Conservation (phyloP, 1,140 invertebrate species). For the Archivesica marissinica region DNA sequence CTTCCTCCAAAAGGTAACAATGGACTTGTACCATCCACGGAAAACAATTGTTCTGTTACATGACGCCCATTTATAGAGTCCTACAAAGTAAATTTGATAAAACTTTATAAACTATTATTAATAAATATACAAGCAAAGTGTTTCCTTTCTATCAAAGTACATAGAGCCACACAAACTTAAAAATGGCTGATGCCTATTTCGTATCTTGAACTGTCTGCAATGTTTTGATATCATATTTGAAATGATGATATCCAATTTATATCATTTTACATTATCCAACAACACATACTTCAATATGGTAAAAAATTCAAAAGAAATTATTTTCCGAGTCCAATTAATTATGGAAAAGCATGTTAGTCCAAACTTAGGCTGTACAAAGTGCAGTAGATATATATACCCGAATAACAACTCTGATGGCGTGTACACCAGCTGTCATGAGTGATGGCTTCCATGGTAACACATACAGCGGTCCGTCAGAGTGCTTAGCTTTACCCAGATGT, state of each 20-base stretch:
- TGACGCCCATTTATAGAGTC: conserved; percentile 87
- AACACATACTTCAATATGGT: too few relatives aligned
- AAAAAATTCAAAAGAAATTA: not conserved
- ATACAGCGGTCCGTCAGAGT: conserved; percentile 89
- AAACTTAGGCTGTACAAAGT: not conserved
- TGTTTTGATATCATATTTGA: too few relatives aligned
- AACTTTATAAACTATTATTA: too few relatives aligned
- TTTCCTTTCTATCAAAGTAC: too few relatives aligned
- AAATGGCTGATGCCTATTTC: too few relatives aligned
- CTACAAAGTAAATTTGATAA: conserved; percentile 84
- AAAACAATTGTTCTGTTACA: conserved; percentile 88
- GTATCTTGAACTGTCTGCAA: too few relatives aligned
- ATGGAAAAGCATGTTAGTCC: not conserved
- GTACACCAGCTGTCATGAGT: conserved; percentile 88
- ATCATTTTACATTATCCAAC: too few relatives aligned
- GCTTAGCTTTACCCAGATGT: conserved; percentile 86
- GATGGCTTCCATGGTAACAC: conserved; percentile 89
- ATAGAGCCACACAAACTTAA: too few relatives aligned
- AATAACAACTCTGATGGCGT: conserved; percentile 85
- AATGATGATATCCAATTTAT: too few relatives aligned
- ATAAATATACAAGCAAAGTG: too few relatives aligned
- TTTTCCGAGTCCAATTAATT: too few relatives aligned
- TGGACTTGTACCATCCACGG: conserved; percentile 89
- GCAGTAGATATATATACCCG: conserved; percentile 59
- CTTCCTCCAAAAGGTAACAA: conserved; percentile 88